These are phyloP conservation scores for Pseudococcus jackbeardsleyi DNA, from an alignment of 2,888 invertebrate genomes.

Conservation along the genomic window DNA sequence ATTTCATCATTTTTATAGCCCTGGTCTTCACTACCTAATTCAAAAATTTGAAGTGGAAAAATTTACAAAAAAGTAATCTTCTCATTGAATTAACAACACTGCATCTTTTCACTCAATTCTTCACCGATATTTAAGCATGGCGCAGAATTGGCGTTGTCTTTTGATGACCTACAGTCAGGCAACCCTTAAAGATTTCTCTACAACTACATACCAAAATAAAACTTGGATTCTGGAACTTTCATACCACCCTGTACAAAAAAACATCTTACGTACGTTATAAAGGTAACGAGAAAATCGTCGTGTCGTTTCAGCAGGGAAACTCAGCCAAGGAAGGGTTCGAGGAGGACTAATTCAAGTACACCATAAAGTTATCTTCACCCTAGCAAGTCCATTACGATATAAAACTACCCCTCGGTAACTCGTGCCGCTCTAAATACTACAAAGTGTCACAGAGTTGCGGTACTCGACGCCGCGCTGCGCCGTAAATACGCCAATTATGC, in stretches of 20 bases:
- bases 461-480: constrained; percentile 11
- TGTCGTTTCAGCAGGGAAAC: neutral
- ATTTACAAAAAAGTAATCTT: no score
- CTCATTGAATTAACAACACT: no score
- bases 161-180: no score
- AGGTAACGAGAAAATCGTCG: neutral
- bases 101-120: no score
- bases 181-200: no score
- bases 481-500: constrained; percentile 39
- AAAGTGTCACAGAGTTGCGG: neutral
- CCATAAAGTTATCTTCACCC: constrained; percentile 7
- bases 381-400: neutral
- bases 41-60: no score
- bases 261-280: neutral
- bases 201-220: no score
- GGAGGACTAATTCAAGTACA: neutral
- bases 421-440: constrained; percentile 17
- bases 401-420: neutral
- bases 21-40: no score
- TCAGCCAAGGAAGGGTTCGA: neutral
- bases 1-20: no score
- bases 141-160: no score
- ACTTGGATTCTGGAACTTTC: neutral
- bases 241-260: neutral
- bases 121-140: no score